Conservation (phyloP, 2,888 invertebrate genomes). For the Sturmia bella region DNA sequence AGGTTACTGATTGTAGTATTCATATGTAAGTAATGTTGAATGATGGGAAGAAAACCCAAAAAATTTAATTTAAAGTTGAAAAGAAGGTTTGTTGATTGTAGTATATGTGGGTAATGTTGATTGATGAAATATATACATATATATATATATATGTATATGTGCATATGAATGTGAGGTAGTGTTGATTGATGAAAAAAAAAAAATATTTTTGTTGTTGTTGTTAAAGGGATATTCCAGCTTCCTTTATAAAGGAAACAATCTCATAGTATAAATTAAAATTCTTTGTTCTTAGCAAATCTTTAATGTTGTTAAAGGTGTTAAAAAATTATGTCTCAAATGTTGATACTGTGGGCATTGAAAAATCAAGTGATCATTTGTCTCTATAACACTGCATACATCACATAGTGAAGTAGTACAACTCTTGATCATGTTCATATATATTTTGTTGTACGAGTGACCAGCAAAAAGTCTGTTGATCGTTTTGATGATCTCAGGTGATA, state of each 20-base stretch:
- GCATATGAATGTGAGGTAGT: no score
- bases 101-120: no score
- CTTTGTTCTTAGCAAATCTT: neutral
- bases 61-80: no score
- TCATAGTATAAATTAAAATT: neutral
- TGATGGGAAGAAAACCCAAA: no score
- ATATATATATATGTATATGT: no score
- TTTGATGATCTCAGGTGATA: neutral
- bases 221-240: no score
- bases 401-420: neutral
- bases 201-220: no score
- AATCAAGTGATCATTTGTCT: conserved; percentile 1
- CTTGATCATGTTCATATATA: neutral
- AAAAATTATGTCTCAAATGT: neutral
- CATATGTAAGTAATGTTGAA: no score
- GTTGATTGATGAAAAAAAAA: neutral
- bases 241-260: neutral
- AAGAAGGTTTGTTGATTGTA: no score
- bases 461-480: neutral
- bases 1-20: no score
- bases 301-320: neutral
- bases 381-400: neutral
- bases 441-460: neutral
- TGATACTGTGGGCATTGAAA: neutral
- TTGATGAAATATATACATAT: no score